A percentile compares a stretch with the other conserved stretches of the same genome.
Conservation (phyloP, 2,888 invertebrate genomes). For the Darwinula stevensoni region DNA sequence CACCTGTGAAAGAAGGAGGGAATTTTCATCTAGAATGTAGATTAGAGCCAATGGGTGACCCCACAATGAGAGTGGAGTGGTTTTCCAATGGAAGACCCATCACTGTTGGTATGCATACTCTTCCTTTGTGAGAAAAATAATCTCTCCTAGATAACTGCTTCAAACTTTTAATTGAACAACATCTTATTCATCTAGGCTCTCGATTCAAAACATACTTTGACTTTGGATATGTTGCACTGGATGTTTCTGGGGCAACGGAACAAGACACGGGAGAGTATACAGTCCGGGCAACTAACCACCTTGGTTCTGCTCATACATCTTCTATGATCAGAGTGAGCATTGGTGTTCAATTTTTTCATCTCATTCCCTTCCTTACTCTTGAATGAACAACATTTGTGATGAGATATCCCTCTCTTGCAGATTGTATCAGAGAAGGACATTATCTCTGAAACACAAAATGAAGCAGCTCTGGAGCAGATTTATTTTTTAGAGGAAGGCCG, state of each 20-base stretch:
- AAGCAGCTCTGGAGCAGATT: conserved; percentile 69
- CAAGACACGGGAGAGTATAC: conserved; percentile 87
- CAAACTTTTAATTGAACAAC: conserved; percentile 1
- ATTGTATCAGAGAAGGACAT: conserved; percentile 16
- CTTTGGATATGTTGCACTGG: conserved; percentile 86
- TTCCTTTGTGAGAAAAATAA: background rate
- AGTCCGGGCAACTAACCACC: conserved; percentile 64
- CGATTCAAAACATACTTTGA: conserved; percentile 84
- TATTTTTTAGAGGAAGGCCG: conserved; percentile 38
- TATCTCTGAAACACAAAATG: conserved; percentile 65
- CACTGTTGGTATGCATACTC: conserved; percentile 32
- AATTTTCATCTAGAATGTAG: conserved; percentile 73
- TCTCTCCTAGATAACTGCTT: background rate
- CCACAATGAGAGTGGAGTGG: conserved; percentile 84
- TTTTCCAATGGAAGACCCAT: conserved; percentile 58
- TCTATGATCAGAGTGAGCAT: conserved; percentile 40
- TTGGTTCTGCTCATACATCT: conserved; percentile 71
- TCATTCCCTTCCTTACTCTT: too few relatives aligned
- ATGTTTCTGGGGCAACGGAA: conserved; percentile 75
- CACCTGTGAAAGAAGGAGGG: conserved; percentile 53
- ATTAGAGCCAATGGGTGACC: conserved; percentile 79
- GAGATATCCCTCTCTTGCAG: conserved; percentile 4
- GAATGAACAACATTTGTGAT: background rate
- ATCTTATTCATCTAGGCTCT: conserved; percentile 20
- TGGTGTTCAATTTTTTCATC: too few relatives aligned